Percentiles rank a stretch among this genome's conserved stretches.
Evolutionary conservation across 2,888 invertebrate species (phyloP).

Genomic region (Aphelenchoides bicaudatus): DNA sequence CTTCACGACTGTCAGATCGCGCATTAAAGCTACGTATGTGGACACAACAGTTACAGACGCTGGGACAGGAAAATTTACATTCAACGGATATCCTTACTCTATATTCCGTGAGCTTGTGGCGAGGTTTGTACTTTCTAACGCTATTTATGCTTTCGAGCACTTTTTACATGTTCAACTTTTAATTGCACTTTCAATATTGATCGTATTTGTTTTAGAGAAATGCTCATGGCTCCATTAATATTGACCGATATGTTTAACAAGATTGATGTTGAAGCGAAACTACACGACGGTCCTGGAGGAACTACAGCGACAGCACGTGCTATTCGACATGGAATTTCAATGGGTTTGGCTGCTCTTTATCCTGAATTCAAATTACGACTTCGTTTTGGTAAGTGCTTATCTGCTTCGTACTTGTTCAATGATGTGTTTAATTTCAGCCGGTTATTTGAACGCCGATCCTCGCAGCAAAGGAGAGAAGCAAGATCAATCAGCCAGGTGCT

Average conservation of each 20-base stretch:
- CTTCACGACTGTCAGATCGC: slow-evolving; percentile 39
- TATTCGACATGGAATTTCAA: slow-evolving; percentile 49
- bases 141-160: not conserved
- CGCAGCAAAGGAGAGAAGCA: slow-evolving; percentile 53
- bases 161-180: not conserved
- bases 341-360: slow-evolving; percentile 52
- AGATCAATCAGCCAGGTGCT: slow-evolving; percentile 59
- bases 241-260: slow-evolving; percentile 44
- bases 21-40: slow-evolving; percentile 47
- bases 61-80: slow-evolving; percentile 49
- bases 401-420: too few relatives aligned
- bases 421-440: slow-evolving; percentile 43
- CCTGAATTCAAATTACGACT: slow-evolving; percentile 44
- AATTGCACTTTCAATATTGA: not conserved
- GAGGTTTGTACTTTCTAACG: slow-evolving; percentile 35
- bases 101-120: slow-evolving; percentile 48
- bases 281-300: slow-evolving; percentile 38
- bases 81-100: slow-evolving; percentile 45
- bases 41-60: slow-evolving; percentile 45
- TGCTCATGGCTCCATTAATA: slow-evolving; percentile 52
- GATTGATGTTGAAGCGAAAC: slow-evolving; percentile 47
- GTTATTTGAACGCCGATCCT: slow-evolving; percentile 54
- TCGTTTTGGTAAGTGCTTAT: slow-evolving; percentile 51
- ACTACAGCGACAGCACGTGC: slow-evolving; percentile 46
- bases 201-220: slow-evolving; percentile 42